Percentiles rank a stretch among this genome's conserved stretches.
phyloP scores from a whole-genome alignment of 2,888 invertebrate genomes.

The Acleris sparsana region DNA sequence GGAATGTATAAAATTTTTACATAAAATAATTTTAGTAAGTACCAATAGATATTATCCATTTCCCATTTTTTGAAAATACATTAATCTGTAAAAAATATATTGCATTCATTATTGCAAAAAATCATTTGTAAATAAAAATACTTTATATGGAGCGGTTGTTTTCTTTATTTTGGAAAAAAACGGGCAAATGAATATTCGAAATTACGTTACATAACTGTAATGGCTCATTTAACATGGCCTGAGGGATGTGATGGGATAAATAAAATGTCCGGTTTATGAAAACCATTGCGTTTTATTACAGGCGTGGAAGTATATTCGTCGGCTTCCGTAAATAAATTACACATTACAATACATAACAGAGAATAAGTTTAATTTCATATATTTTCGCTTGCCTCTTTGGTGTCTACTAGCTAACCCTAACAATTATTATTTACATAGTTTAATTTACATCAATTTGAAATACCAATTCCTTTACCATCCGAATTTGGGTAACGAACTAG shows the following conservation, averaged over 20 bases:
- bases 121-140: slow-evolving; percentile 85
- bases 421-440: slow-evolving; percentile 52
- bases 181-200: too few relatives aligned
- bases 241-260: slow-evolving; percentile 39
- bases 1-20: slow-evolving; percentile 73
- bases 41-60: slow-evolving; percentile 82
- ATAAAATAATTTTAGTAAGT: slow-evolving; percentile 80
- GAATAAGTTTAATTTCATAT: slow-evolving; percentile 70
- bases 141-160: slow-evolving; percentile 70
- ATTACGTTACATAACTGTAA: too few relatives aligned
- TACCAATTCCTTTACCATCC: slow-evolving; percentile 32
- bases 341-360: slow-evolving; percentile 78
- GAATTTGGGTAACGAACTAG: slow-evolving; percentile 41
- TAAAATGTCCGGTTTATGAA: slow-evolving; percentile 51
- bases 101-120: slow-evolving; percentile 81
- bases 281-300: slow-evolving; percentile 71
- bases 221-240: neutral
- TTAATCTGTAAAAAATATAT: slow-evolving; percentile 83
- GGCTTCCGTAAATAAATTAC: slow-evolving; percentile 72
- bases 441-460: slow-evolving; percentile 40
- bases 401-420: slow-evolving; percentile 77
- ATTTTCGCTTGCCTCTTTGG: slow-evolving; percentile 77
- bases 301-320: slow-evolving; percentile 65
- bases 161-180: slow-evolving; percentile 19
- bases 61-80: slow-evolving; percentile 79